Percentiles rank a stretch among this genome's conserved stretches.
These are phyloP conservation scores for Styela plicata DNA, from an alignment of 23 tunicate species.

Conservation along the genomic window DNA sequence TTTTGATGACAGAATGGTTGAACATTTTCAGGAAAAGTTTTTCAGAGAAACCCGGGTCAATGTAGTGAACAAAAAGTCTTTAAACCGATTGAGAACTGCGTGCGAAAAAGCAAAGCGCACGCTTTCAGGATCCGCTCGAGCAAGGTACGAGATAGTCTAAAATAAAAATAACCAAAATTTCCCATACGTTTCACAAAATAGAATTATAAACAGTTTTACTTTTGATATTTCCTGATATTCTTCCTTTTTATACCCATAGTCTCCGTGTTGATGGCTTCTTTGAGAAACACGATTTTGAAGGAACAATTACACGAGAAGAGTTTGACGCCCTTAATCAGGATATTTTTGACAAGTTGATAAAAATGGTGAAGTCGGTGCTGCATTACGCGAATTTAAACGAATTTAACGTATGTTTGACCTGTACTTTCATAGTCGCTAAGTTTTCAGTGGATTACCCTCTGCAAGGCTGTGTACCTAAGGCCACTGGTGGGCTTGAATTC, in stretches of 20 bases:
- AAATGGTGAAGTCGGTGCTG: constrained; percentile 73
- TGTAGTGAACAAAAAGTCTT: constrained; percentile 77
- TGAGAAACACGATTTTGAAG: constrained; percentile 83
- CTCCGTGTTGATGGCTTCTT: constrained; percentile 60
- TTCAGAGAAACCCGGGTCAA: no score
- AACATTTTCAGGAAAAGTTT: constrained; percentile 68
- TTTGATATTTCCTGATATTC: no score
- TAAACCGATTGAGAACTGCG: constrained; percentile 77
- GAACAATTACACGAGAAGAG: constrained; percentile 76
- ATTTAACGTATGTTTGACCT: constrained; percentile 33
- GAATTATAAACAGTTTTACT: no score
- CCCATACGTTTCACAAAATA: no score
- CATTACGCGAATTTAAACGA: constrained; percentile 77
- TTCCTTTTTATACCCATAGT: not conserved
- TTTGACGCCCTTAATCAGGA: constrained; percentile 76
- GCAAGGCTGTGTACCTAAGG: no score
- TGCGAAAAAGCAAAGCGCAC: constrained; percentile 91
- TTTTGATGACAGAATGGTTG: constrained; percentile 79
- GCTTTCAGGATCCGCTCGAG: constrained; percentile 74
- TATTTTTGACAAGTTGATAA: constrained; percentile 69
- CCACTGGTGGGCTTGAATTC: no score
- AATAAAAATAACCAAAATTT: no score
- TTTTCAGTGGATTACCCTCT: no score
- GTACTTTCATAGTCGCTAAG: no score
- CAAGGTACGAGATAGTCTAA: no score